These are phyloP conservation scores for Mesoclemmys tuberculata DNA, from an alignment of 2,113 vertebrate species.

Conservation along the genomic window DNA sequence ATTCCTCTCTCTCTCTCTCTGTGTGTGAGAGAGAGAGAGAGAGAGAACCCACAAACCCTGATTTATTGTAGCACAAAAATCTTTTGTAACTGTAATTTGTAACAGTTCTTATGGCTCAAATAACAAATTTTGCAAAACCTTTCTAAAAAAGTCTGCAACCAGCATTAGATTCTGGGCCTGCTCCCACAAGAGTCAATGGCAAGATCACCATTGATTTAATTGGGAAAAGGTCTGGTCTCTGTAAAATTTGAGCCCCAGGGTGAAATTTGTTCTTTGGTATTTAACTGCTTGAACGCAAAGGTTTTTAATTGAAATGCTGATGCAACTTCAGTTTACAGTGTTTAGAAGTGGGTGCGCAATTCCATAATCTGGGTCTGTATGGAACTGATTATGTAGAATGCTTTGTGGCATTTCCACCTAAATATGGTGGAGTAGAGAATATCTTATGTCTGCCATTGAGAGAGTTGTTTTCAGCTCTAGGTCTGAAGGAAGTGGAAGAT, in stretches of 20 bases:
- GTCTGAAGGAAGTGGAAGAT: background rate
- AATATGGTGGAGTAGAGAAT: background rate
- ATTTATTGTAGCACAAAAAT: background rate
- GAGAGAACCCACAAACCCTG: no score
- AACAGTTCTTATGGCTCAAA: background rate
- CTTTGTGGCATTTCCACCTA: background rate
- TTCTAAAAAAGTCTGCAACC: background rate
- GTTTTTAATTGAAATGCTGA: background rate
- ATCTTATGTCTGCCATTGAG: background rate
- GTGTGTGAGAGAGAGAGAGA: no score
- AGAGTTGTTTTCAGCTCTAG: background rate
- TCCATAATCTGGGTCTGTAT: background rate
- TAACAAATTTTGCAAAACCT: background rate
- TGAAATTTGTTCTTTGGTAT: background rate
- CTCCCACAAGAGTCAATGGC: background rate
- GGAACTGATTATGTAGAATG: background rate
- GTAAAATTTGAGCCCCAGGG: background rate
- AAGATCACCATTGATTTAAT: background rate
- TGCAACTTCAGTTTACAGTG: background rate
- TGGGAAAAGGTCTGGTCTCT: background rate
- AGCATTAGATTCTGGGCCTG: accelerated
- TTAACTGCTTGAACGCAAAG: background rate
- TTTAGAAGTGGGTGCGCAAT: background rate
- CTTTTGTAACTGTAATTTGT: background rate
- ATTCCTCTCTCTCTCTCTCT: no score